Conservation (phyloP, 2,797 vertebrate genomes). For the Salmo trutta region DNA sequence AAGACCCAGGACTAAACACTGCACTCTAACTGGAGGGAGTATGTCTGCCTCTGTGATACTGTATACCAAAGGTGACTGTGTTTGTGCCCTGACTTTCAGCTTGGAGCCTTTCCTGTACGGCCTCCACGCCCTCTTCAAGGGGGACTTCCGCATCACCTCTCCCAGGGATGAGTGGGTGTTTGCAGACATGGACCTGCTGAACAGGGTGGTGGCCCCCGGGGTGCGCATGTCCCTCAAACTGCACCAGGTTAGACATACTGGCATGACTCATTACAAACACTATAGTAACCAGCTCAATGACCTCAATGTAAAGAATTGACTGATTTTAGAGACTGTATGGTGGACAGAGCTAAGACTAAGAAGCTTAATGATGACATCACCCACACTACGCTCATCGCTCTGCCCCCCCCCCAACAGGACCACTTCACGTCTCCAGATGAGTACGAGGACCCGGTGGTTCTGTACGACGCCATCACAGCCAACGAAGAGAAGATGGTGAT, state of each 20-base stretch:
- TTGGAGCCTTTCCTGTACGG: slow-evolving; percentile 92
- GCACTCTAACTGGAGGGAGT: neutral
- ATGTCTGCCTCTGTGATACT: neutral
- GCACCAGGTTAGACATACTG: slow-evolving; percentile 79
- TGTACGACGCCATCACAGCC: slow-evolving; percentile 87
- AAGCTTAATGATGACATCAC: neutral
- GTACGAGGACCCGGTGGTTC: slow-evolving; percentile 85
- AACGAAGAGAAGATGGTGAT: slow-evolving; percentile 91
- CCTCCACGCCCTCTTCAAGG: slow-evolving; percentile 89
- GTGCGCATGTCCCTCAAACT: slow-evolving; percentile 92
- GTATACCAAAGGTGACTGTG: neutral
- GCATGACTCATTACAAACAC: too few species aligned
- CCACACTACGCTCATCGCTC: neutral
- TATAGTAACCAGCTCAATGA: too few species aligned
- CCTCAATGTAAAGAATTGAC: neutral
- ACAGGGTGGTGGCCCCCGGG: slow-evolving; percentile 87
- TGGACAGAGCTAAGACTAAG: neutral
- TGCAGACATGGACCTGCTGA: slow-evolving; percentile 90
- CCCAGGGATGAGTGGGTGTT: slow-evolving; percentile 92
- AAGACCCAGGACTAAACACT: too few species aligned
- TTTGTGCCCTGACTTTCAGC: slow-evolving; percentile 59
- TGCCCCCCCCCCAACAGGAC: slow-evolving; percentile 68
- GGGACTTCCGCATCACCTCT: slow-evolving; percentile 91
- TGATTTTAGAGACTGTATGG: neutral
- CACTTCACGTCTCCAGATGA: slow-evolving; percentile 92